Conservation (phyloP, 2,113 vertebrate species). For the Ictidomys tridecemlineatus region DNA sequence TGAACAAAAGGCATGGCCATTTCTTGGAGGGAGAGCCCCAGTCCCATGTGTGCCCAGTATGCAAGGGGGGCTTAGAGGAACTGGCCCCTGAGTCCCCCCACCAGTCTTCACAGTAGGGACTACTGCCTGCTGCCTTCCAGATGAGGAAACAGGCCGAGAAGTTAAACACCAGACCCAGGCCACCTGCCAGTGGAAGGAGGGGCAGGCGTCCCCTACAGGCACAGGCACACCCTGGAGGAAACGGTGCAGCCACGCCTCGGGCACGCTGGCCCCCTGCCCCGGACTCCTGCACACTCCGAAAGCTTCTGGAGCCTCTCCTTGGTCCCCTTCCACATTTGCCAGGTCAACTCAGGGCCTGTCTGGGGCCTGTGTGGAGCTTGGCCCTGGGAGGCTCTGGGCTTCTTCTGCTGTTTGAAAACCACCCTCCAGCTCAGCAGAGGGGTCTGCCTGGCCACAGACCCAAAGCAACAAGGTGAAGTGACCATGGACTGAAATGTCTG, state of each 20-base stretch:
- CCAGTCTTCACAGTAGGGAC: background rate
- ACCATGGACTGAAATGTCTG: too few species aligned
- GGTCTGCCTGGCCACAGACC: too few species aligned
- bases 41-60: too few species aligned
- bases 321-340: background rate
- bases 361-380: background rate
- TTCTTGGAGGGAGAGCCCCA: background rate
- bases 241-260: too few species aligned
- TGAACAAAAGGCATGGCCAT: too few species aligned
- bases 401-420: background rate
- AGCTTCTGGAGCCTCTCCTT: background rate
- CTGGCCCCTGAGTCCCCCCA: background rate
- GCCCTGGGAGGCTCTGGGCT: background rate
- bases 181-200: background rate
- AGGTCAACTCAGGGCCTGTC: accelerated
- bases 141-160: background rate
- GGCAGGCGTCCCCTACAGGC: background rate
- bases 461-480: too few species aligned
- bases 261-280: background rate
- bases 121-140: too few species aligned
- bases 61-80: too few species aligned
- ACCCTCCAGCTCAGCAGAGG: background rate
- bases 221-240: background rate
- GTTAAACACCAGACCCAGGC: background rate
- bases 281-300: too few species aligned